phyloP scores from a whole-genome alignment of 2,888 invertebrate species.

The Stratiomys singularior region DNA sequence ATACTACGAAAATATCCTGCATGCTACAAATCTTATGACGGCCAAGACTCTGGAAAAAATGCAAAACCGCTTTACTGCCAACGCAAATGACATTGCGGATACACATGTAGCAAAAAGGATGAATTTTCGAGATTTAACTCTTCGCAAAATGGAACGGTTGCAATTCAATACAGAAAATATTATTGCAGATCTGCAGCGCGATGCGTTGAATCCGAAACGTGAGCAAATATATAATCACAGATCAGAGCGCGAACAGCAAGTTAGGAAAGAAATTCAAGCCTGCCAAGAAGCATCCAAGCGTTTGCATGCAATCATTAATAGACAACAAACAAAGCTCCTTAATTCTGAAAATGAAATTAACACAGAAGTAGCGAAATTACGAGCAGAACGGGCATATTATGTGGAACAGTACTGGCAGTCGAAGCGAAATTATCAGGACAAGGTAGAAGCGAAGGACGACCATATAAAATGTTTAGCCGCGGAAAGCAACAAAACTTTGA shows the following conservation, averaged over 20 bases:
- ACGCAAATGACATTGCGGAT: slow-evolving; percentile 57
- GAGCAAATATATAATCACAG: slow-evolving; percentile 12
- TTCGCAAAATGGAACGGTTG: slow-evolving; percentile 57
- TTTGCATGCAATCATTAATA: neutral
- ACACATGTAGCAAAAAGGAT: slow-evolving; percentile 59
- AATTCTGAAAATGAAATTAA: slow-evolving; percentile 56
- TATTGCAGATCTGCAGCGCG: slow-evolving; percentile 18
- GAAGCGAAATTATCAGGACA: slow-evolving; percentile 56
- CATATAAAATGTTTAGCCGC: slow-evolving; percentile 58
- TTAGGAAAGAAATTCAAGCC: slow-evolving; percentile 3
- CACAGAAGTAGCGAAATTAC: slow-evolving; percentile 56
- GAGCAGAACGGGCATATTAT: slow-evolving; percentile 59
- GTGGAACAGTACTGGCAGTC: slow-evolving; percentile 57
- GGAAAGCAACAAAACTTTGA: slow-evolving; percentile 57
- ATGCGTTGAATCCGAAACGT: slow-evolving; percentile 27
- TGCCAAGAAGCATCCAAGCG: slow-evolving; percentile 4
- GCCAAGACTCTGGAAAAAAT: slow-evolving; percentile 56
- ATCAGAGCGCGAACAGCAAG: neutral
- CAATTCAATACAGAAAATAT: slow-evolving; percentile 6
- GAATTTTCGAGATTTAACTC: slow-evolving; percentile 56
- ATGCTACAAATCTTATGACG: slow-evolving; percentile 57
- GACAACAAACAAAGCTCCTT: slow-evolving; percentile 53
- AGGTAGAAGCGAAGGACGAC: slow-evolving; percentile 56
- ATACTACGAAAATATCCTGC: slow-evolving; percentile 59
- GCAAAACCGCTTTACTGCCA: slow-evolving; percentile 56